Conservation (phyloP, 2,888 invertebrate genomes). For the Drosophila falleni region DNA sequence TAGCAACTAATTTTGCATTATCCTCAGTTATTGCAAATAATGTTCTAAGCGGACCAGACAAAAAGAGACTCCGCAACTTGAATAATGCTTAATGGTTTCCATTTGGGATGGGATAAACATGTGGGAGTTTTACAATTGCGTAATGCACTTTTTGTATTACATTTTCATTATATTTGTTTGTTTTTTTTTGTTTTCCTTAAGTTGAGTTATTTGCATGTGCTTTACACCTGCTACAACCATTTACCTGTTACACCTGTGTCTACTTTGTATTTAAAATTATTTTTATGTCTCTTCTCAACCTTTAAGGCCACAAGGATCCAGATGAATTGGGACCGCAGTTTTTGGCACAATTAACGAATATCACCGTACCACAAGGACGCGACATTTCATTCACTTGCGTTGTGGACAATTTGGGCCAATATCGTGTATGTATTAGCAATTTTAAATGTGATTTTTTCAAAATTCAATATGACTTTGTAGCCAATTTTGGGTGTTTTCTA, state of each 20-base stretch:
- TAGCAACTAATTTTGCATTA: constrained; percentile 16
- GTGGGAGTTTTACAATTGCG: constrained; percentile 9
- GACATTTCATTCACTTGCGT: constrained; percentile 96
- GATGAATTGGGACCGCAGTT: constrained; percentile 91
- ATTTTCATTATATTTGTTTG: constrained; percentile 16
- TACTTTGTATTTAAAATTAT: constrained; percentile 11
- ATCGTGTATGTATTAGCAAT: constrained; percentile 89
- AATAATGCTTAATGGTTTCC: neutral
- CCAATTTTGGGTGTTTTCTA: neutral
- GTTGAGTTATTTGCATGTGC: constrained; percentile 18
- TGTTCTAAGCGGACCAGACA: constrained; percentile 7
- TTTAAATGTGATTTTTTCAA: neutral
- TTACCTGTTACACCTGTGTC: constrained; percentile 31
- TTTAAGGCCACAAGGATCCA: constrained; percentile 89
- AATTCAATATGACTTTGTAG: too few species aligned
- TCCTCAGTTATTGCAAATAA: constrained; percentile 11
- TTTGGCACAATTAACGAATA: constrained; percentile 93
- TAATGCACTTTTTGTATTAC: constrained; percentile 25
- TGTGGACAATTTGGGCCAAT: constrained; percentile 94
- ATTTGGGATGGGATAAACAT: neutral
- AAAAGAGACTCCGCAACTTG: neutral
- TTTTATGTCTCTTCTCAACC: constrained; percentile 75
- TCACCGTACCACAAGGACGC: constrained; percentile 94
- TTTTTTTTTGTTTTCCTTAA: constrained; percentile 6
- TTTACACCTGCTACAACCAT: constrained; percentile 14